Base-by-base conservation (phyloP, 2,797 vertebrate species). In the Phylloscopus collybita region DNA sequence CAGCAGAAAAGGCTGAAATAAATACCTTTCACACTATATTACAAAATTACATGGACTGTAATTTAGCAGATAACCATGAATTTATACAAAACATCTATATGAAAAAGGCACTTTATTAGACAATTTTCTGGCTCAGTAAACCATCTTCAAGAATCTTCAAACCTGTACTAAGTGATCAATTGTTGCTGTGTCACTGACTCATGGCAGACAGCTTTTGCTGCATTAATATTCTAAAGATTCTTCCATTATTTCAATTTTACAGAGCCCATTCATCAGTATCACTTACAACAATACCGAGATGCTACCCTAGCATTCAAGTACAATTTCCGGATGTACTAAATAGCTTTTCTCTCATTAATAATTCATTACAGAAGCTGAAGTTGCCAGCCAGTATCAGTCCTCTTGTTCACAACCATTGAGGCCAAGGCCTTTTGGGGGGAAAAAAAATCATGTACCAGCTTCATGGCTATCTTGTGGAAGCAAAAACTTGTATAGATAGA, bases 71-170 rank as follows among this genome's bases (percentile, higher is more conserved):
- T 70, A 86, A 73, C 16, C 30, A 69, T 15, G 11, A 75, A 86
- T 65, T 86, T 81, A 74, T 47, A 84, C 19, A 80, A 93, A 83
- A 72, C 4, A 59, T 59, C 62, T 69, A 50, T 18, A 72, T 2
- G 34, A 84, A 78, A 83, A 78, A 57, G 25, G 45, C 38, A 61
- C 21, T 66, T 81, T 69, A 93, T 90, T 72, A 75, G 34, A 54
- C 62, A 86, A 75, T 86, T 89, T 93, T 87, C 65, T 64, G 54
- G 53, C 53, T 93, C 82, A 93, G 57, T 83, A 92, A 88, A 74
- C 32, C 61, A 61, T 74, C 67, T n/a, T 71, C 32, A 78, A 42
- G 71, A 74, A 62, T 57, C 65, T 92, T 53, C 67, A 74, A 38
- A 67, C 19, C 22, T 50, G 9, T 38, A 47, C 13, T 65, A 78